Evolutionary conservation across 2,888 invertebrate species (phyloP).

Genomic region (Corythucha ciliata): DNA sequence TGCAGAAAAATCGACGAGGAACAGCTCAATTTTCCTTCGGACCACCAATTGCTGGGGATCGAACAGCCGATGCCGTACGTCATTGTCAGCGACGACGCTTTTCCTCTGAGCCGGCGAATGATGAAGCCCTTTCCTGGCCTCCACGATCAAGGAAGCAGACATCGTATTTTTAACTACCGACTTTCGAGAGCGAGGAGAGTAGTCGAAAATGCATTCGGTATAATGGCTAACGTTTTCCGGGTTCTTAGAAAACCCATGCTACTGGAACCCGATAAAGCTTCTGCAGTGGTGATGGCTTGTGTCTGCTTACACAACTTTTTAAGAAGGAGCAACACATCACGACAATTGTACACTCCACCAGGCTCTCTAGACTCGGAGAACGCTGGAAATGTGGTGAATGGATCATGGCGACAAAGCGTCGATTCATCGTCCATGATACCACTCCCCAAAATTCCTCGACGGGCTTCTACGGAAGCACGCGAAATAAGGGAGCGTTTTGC

Average conservation of each 20-base stretch:
- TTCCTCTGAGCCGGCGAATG: conserved; percentile 30
- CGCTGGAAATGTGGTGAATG: too few relatives aligned
- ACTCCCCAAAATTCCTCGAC: too few relatives aligned
- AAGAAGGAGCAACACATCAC: conserved; percentile 15
- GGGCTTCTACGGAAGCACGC: too few relatives aligned
- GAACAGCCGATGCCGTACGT: conserved; percentile 26
- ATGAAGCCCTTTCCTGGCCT: conserved; percentile 30
- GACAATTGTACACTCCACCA: conserved; percentile 7
- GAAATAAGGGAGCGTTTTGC: too few relatives aligned
- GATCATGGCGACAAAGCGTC: too few relatives aligned
- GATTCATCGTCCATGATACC: too few relatives aligned
- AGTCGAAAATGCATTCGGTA: conserved; percentile 34
- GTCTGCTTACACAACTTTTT: conserved; percentile 34
- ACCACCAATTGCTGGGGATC: conserved; percentile 16
- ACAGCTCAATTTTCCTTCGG: conserved; percentile 19
- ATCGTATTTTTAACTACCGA: conserved; percentile 33
- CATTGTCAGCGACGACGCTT: conserved; percentile 34
- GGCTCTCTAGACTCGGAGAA: conserved; percentile 7
- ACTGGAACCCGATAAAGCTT: conserved; percentile 32
- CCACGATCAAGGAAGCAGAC: conserved; percentile 15
- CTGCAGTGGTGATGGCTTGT: conserved; percentile 30
- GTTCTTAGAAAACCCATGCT: conserved; percentile 31
- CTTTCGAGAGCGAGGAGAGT: conserved; percentile 32
- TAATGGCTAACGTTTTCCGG: conserved; percentile 32
- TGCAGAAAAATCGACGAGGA: conserved; percentile 21